Percentiles rank a stretch among this genome's conserved stretches.
phyloP scores from a whole-genome alignment of 2,888 invertebrate genomes.

The Poecilobothrus nobilitatus region DNA sequence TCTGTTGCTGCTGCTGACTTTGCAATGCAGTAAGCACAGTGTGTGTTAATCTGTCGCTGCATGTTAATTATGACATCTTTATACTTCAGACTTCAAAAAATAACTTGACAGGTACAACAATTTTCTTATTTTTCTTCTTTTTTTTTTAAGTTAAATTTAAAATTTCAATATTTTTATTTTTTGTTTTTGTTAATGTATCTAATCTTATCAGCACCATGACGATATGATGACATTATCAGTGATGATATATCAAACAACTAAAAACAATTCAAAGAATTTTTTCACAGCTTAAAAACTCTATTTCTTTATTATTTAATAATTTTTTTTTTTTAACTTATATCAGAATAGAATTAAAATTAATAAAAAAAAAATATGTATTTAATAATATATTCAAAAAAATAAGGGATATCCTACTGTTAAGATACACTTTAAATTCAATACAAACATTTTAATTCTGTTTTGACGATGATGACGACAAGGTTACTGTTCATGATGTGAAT shows the following conservation, averaged over 20 bases:
- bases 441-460: too few relatives aligned
- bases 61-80: background rate
- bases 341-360: too few relatives aligned
- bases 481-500: too few relatives aligned
- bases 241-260: background rate
- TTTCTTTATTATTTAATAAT: background rate
- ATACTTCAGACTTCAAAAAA: background rate
- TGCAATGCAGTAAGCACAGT: background rate
- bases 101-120: background rate
- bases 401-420: background rate
- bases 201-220: conserved; percentile 1
- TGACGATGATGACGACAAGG: too few relatives aligned
- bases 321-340: too few relatives aligned
- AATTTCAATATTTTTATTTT: too few relatives aligned
- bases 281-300: background rate
- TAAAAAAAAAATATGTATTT: too few relatives aligned
- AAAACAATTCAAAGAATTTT: background rate
- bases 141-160: background rate
- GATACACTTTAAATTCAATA: too few relatives aligned
- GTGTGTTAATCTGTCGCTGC: background rate
- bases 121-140: background rate
- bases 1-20: background rate
- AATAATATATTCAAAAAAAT: background rate
- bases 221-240: background rate
- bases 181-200: background rate